Evolutionary conservation across 2,888 invertebrate genomes (phyloP).

Genomic region (Volucella zonaria): DNA sequence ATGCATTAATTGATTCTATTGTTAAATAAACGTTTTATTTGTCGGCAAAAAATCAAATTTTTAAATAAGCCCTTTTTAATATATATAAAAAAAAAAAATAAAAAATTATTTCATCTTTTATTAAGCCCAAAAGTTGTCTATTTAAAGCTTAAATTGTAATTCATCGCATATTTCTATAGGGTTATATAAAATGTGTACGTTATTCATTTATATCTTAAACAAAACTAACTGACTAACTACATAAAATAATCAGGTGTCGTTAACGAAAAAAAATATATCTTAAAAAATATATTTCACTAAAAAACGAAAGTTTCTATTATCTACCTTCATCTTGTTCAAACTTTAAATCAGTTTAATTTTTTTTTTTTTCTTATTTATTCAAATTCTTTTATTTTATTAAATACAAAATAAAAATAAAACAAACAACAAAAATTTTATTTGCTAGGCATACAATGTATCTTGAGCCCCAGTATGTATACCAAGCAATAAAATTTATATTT

Average conservation of each 20-base stretch:
- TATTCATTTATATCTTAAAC: conserved; percentile 50
- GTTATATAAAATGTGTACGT: conserved; percentile 64
- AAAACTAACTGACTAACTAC: conserved; percentile 47
- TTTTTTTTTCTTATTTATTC: conserved; percentile 10
- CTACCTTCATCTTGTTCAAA: conserved; percentile 66
- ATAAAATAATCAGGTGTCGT: conserved; percentile 56
- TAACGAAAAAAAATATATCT: conserved; percentile 42
- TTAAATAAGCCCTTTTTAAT: conserved; percentile 58
- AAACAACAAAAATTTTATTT: conserved; percentile 58
- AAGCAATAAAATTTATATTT: conserved; percentile 61
- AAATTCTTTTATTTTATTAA: neutral
- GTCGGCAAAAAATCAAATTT: conserved; percentile 33
- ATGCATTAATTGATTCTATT: conserved; percentile 54
- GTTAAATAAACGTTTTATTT: conserved; percentile 51
- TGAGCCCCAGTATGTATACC: conserved; percentile 70
- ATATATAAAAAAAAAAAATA: conserved; percentile 57
- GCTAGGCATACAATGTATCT: conserved; percentile 64
- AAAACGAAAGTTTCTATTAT: conserved; percentile 70
- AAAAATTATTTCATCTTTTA: conserved; percentile 59
- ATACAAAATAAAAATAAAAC: conserved; percentile 19
- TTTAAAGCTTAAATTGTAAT: conserved; percentile 71
- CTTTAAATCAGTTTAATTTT: conserved; percentile 34
- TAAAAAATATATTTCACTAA: conserved; percentile 43
- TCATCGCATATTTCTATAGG: conserved; percentile 72
- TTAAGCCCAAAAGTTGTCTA: conserved; percentile 51